These are phyloP conservation scores for Cyphotilapia sp. DNA, from an alignment of 2,113 vertebrate genomes.

Conservation along the genomic window DNA sequence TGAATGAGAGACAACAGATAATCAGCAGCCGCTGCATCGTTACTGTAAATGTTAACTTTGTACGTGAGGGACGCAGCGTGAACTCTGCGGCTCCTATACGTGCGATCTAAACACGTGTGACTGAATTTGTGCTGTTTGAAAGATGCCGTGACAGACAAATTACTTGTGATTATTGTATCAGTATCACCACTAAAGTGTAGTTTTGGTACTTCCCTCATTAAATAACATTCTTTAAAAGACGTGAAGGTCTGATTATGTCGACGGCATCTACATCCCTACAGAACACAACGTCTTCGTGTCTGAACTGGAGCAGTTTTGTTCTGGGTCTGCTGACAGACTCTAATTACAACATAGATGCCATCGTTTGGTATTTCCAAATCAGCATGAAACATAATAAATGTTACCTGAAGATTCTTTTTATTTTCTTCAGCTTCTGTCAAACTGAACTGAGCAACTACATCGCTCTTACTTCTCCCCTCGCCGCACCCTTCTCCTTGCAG, in stretches of 20 bases:
- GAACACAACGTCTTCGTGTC: not conserved
- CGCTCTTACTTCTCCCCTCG: not conserved
- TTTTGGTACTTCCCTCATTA: not conserved
- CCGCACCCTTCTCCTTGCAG: not conserved
- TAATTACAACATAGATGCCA: not conserved
- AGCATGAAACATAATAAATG: not conserved
- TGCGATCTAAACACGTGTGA: fast-evolving
- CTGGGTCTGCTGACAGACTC: not conserved
- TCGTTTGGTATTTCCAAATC: not conserved
- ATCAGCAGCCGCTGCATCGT: not conserved
- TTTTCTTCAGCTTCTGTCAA: not conserved
- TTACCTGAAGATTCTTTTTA: not conserved
- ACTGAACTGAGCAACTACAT: not conserved
- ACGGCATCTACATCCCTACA: not conserved
- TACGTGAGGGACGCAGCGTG: not conserved
- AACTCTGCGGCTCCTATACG: not conserved
- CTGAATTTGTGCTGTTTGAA: not conserved
- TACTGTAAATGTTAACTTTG: not conserved
- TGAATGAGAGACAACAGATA: not conserved
- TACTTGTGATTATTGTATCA: not conserved
- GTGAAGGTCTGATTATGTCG: not conserved
- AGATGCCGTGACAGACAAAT: not conserved
- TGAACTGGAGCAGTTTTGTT: not conserved
- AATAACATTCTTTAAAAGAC: not conserved
- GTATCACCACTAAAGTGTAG: not conserved